These are phyloP conservation scores for Abramis brama DNA, from an alignment of 2,113 vertebrate genomes.

Conservation along the genomic window DNA sequence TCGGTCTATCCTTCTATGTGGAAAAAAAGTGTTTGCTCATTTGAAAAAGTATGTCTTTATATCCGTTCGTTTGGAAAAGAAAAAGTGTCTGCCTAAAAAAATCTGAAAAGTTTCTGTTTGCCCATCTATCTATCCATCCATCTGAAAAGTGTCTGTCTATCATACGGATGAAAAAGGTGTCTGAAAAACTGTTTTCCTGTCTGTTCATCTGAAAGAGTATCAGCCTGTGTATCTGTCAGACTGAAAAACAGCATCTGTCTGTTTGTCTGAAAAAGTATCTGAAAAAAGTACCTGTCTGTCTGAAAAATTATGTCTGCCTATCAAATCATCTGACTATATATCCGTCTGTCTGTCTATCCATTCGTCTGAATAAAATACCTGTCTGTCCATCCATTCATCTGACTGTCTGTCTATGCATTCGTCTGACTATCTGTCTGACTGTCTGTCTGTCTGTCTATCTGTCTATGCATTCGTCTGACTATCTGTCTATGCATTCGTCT, in stretches of 20 bases:
- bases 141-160: neutral
- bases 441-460: too few relatives aligned
- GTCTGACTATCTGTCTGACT: too few relatives aligned
- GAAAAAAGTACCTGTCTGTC: neutral
- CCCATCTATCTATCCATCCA: neutral
- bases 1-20: neutral
- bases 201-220: neutral
- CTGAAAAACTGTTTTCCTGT: neutral
- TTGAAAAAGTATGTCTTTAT: too few relatives aligned
- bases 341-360: too few relatives aligned
- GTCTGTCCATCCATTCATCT: neutral
- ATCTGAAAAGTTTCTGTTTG: neutral
- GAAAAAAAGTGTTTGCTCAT: neutral
- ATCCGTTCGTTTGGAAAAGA: neutral
- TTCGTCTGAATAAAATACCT: neutral
- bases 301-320: too few relatives aligned
- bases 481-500: neutral
- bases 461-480: neutral
- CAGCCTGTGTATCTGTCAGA: neutral
- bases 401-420: neutral
- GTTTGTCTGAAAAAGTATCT: neutral
- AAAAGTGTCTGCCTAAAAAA: neutral
- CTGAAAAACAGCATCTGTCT: neutral
- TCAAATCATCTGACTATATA: too few relatives aligned
- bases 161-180: neutral